Percentiles rank a stretch among this genome's conserved stretches.
These are phyloP conservation scores for Picus viridis DNA, from an alignment of 2,797 vertebrate species.

Conservation along the genomic window DNA sequence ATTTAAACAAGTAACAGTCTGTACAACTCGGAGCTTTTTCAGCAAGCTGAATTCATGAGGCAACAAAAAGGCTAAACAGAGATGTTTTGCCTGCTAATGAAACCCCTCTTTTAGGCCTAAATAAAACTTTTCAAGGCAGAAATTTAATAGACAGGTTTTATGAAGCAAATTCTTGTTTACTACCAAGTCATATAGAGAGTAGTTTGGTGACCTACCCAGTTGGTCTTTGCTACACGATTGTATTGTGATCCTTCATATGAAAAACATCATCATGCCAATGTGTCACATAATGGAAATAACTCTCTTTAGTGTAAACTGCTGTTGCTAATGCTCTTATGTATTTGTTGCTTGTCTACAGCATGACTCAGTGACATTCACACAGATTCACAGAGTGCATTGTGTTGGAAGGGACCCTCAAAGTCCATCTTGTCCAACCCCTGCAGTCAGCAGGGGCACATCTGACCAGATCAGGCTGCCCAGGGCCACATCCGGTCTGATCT, in stretches of 20 bases:
- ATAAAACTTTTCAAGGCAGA: not conserved
- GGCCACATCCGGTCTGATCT: too few species aligned
- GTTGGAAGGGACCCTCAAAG: too few species aligned
- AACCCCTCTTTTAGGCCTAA: not conserved
- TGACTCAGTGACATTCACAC: not conserved
- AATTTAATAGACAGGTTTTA: not conserved
- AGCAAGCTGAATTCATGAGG: constrained; percentile 5
- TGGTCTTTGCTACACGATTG: not conserved
- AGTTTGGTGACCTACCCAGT: not conserved
- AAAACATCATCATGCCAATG: not conserved
- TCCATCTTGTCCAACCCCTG: too few species aligned
- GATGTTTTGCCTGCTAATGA: constrained; percentile 1
- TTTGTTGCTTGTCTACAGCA: not conserved
- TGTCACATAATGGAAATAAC: not conserved
- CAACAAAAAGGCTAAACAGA: constrained; percentile 12
- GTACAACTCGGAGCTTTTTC: constrained; percentile 14
- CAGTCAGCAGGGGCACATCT: too few species aligned
- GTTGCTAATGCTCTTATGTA: not conserved
- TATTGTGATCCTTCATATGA: not conserved
- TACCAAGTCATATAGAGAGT: not conserved
- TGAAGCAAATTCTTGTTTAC: not conserved
- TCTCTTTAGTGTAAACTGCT: not conserved
- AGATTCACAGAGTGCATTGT: too few species aligned
- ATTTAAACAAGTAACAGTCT: constrained; percentile 41
- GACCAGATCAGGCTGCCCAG: too few species aligned